Evolutionary conservation across 2,888 invertebrate species (phyloP), one percentile per base, ranked within the genome.

Genomic region (Luperina testacea): DNA sequence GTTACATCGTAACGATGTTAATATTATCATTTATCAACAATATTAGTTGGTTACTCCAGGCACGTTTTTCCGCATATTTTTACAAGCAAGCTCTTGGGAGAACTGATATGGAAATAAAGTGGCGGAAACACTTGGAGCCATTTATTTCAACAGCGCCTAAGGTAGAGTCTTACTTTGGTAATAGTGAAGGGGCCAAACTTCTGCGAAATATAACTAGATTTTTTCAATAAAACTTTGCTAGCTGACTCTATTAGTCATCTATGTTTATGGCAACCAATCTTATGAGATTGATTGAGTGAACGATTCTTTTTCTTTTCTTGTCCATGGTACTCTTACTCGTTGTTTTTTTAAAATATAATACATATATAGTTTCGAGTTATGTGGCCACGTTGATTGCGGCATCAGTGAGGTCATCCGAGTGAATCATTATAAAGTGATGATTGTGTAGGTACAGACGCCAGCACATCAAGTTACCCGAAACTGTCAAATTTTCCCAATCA

Each of bases 21-120:
- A 83, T 78, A 75, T 57, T 79, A 77, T 72, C 73, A 75, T 87
- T 78, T 78, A 75, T 84, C 84, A 77, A 72, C 78, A 74, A 82
- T 86, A 78, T 78, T 65, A 81, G 69, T 70, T n/a, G 61, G 32
- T 13, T 38, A 72, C 65, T 57, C n/a, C 63, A 27, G 53, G 15
- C 6, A 24, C 13, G 32, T 78, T 82, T 82, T 78, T 78, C 81
- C 70, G 71, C 38, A 84, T 86, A 75, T 67, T 78, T 72, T 75
- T 75, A 75, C 42, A 75, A 51, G 71, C 42, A 61, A 69, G n/a
- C 71, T 73, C 75, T 72, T n/a, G 45, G 59, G 63, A 48, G 32
- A 32, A 8, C 70, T 64, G 63, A 59, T 86, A 78, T 75, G 73
- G 72, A 86, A 75, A 86, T 78, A 71, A 69, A 83, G 70, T 38